Evolutionary conservation across 2,113 vertebrate species (phyloP), one percentile per base, ranked within the genome.

Genomic region (Onychorhynchus coronatus): DNA sequence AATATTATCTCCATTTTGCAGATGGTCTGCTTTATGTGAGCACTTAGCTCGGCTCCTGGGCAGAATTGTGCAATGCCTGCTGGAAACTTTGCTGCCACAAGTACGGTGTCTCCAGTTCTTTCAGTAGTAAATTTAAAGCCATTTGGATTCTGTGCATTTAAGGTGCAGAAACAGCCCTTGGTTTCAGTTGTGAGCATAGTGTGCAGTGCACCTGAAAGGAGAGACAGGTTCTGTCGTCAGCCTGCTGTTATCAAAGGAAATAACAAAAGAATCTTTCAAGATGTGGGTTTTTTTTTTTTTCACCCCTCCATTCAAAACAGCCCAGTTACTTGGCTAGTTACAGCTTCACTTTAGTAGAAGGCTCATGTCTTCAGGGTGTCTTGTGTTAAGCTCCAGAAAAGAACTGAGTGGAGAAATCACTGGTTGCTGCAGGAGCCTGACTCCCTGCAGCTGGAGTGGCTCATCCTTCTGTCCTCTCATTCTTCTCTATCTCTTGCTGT

Each of bases 11-110:
- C 12, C 7, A 8, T 63, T 81, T 80, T 84, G 47, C 18, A 83
- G n/a, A 24, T 62, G 56, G 5, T 4, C 7, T 31, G 19, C n/a
- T 91, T 73, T 46, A 39, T 0, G 0, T 56, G 78, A 65, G 11
- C 27, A 6, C 21, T 88, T 74, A 11, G 22, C 39, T 76, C 55
- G 8, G 19, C 52, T 91, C 73, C 33, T 74, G 42, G 86, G 39
- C 47, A 59, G 59, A 50, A n/a, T 4, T 65, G 44, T 62, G 12
- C n/a, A 30, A 1, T 61, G 73, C 8, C 2, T 59, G 25, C 37
- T 58, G 53, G 20, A 90, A 55, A 61, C 37, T 65, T 5, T 30
- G 12, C 46, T 66, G 44, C 37, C 20, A 12, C 25, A 56, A 30
- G n/a, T 25, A 11, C 8, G 0, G n/a, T 35, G 46, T 73, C 59